Evolutionary conservation across 2,888 invertebrate genomes (phyloP), one percentile per base, ranked within the genome.

Genomic region (Antitype chi): DNA sequence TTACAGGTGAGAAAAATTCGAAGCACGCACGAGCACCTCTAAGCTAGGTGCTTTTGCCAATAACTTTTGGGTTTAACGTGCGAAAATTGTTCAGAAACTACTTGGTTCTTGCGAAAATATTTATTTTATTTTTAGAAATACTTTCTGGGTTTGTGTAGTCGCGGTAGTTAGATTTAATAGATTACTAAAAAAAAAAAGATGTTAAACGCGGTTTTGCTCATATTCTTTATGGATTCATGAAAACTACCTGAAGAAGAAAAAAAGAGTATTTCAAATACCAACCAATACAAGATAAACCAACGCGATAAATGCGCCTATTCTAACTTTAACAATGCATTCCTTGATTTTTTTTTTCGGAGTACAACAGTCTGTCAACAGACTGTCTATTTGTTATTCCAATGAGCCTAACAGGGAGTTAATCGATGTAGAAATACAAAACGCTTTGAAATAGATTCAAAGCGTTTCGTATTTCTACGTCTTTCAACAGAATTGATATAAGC

Each of bases 1-100:
- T 85, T 76, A 55, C 15, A 49, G 38, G 52, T 73, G 68, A 68
- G 64, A 55, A 62, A 38, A 32, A 82, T 85, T 83, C 85, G 32
- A 32, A 64, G 77, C 83, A 83, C 83, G 82, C 68, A 66, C 73
- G 49, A 73, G 57, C 55, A 47, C 53, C 77, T 38, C 57, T 81
- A 70, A 71, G 73, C 70, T 80, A 38, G 70, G 57, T 28, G 43
- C 69, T 47, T 70, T 53, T 32, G n/a, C 70, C 77, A 85, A 70
- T 73, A 85, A 76, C 68, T 76, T 76, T 85, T 53, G 67, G 77
- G 67, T 53, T 76, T 70, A 69, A 64, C 66, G 63, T 47, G 52
- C 52, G 25, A 63, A 70, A 74, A 80, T 69, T 80, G 59, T 84
- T 64, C 81, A 11, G 80, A 68, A 64, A 73, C 60, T 60, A 70